These are phyloP conservation scores for Germaria angustata DNA, from an alignment of 2,888 invertebrate genomes.

Conservation along the genomic window DNA sequence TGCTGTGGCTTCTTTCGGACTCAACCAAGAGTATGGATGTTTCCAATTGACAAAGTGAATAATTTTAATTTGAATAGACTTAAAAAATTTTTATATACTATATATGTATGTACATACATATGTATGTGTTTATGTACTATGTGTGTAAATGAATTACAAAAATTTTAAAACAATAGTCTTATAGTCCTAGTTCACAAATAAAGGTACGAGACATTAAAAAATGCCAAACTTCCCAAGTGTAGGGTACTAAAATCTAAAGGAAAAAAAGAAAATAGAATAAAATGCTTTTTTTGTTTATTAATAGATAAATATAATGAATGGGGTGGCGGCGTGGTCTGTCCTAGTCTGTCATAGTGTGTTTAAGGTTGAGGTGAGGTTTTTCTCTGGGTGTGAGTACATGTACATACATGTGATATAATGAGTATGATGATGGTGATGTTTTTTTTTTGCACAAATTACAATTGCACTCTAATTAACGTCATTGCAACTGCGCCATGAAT, in stretches of 20 bases:
- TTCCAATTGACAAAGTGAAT: neutral
- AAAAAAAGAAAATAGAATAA: no score
- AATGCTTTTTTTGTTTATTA: no score
- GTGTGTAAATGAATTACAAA: no score
- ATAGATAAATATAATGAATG: conserved; percentile 31
- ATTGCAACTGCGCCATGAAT: conserved; percentile 64
- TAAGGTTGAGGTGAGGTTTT: conserved; percentile 13
- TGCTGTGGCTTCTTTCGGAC: no score
- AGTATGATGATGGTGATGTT: conserved; percentile 19
- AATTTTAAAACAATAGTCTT: no score
- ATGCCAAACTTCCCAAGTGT: neutral
- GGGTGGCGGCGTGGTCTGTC: neutral
- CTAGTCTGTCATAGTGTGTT: neutral
- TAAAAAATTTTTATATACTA: no score
- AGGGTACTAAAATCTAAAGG: no score
- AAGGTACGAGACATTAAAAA: no score
- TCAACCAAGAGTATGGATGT: no score
- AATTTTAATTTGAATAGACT: neutral
- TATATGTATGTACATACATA: no score
- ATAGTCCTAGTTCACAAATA: no score
- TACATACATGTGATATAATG: conserved; percentile 33
- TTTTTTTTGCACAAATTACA: conserved; percentile 66
- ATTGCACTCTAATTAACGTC: conserved; percentile 66
- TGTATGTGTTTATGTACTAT: no score
- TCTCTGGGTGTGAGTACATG: conserved; percentile 22